These are phyloP conservation scores for Garrulus glandarius DNA, from an alignment of 2,797 vertebrate genomes.

Conservation along the genomic window DNA sequence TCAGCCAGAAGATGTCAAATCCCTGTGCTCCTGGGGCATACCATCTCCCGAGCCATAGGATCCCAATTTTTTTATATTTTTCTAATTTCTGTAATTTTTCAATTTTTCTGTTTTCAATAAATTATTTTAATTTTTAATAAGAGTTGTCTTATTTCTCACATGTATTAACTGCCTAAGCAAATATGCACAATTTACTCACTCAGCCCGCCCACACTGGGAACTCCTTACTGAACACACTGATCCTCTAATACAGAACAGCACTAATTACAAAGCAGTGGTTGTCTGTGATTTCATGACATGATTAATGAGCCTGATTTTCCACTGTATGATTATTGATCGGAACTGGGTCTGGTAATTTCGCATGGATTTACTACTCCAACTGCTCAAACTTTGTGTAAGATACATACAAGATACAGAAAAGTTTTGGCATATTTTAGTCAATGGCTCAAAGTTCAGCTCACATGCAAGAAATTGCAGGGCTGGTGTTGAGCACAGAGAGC, in stretches of 20 bases:
- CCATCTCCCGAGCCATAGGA: no score
- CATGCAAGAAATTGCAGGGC: background rate
- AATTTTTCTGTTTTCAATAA: no score
- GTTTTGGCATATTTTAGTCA: background rate
- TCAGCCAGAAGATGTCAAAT: no score
- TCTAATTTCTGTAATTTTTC: no score
- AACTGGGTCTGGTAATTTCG: background rate
- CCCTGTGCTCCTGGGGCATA: no score
- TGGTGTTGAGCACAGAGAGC: fast-evolving
- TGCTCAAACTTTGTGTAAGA: background rate
- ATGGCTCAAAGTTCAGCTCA: background rate
- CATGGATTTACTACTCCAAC: background rate
- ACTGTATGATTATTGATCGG: background rate
- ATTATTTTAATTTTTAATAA: no score
- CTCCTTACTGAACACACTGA: background rate
- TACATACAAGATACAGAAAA: background rate
- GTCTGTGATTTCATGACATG: background rate
- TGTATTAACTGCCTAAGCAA: background rate
- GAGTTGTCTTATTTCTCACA: no score
- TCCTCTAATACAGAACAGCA: background rate
- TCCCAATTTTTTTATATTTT: no score
- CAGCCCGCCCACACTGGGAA: fast-evolving
- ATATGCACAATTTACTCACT: background rate
- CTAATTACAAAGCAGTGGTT: background rate
- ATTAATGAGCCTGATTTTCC: slow-evolving; percentile 33